Conservation (phyloP, 2,797 vertebrate species). For the Leptodactylus fallax region DNA sequence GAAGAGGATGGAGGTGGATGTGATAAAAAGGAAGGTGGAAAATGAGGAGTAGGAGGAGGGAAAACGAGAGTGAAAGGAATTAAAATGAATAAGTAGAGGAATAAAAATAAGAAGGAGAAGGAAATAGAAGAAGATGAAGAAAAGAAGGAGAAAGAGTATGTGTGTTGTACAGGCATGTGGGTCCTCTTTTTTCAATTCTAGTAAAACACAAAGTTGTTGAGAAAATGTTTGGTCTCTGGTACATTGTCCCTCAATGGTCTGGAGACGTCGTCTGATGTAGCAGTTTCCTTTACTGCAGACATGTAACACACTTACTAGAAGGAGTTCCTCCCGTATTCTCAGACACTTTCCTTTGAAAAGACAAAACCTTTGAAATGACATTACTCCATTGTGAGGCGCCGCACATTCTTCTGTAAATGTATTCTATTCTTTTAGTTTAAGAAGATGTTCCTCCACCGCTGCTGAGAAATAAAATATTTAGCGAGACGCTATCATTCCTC, state of each 20-base stretch:
- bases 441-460: slow-evolving; percentile 26
- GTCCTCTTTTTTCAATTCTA: too few species aligned
- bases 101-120: background rate
- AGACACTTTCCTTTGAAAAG: background rate
- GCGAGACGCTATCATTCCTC: slow-evolving; percentile 1
- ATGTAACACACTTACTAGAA: background rate
- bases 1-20: background rate
- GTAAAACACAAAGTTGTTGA: background rate
- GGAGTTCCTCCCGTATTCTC: background rate
- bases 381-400: slow-evolving; percentile 8
- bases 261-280: background rate
- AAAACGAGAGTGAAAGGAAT: background rate
- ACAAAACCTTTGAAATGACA: slow-evolving; percentile 34
- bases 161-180: too few species aligned
- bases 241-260: background rate
- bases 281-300: background rate
- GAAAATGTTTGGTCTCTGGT: background rate
- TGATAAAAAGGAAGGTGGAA: background rate
- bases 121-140: background rate
- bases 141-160: background rate
- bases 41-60: background rate
- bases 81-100: too few species aligned
- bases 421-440: slow-evolving; percentile 30
- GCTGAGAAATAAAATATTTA: slow-evolving; percentile 53
- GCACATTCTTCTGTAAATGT: slow-evolving; percentile 13